Percentiles rank a stretch among this genome's conserved stretches.
Evolutionary conservation across 2,888 invertebrate species (phyloP).

Genomic region (Craniophora ligustri): DNA sequence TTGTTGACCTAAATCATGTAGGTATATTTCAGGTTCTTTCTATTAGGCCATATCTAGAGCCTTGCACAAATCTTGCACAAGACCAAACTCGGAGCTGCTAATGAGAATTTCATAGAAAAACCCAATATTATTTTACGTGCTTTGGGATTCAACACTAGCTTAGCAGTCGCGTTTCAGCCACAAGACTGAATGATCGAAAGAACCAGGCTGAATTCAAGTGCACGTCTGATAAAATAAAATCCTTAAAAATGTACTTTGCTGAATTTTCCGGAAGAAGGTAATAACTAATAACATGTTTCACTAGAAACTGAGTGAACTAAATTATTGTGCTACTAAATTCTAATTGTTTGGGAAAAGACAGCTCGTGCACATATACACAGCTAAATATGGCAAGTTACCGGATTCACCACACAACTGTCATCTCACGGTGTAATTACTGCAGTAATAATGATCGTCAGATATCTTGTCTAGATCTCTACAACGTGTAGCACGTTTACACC

Average conservation of each 20-base stretch:
- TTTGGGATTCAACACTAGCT: too few relatives aligned
- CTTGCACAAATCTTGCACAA: too few relatives aligned
- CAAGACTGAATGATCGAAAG: too few relatives aligned
- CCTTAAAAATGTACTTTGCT: conserved; percentile 24
- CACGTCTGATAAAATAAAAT: conserved; percentile 21
- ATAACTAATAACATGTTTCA: conserved; percentile 36
- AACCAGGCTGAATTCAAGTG: too few relatives aligned
- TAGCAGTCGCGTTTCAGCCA: too few relatives aligned
- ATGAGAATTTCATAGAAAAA: too few relatives aligned
- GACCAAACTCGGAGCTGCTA: too few relatives aligned
- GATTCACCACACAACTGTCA: conserved; percentile 51
- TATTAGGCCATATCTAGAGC: too few relatives aligned
- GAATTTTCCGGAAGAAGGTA: conserved; percentile 22
- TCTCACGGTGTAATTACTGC: conserved; percentile 60
- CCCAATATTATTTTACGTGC: too few relatives aligned
- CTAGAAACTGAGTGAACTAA: conserved; percentile 20
- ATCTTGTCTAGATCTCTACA: conserved; percentile 60
- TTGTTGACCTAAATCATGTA: too few relatives aligned
- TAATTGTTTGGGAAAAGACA: conserved; percentile 18
- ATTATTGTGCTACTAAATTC: conserved; percentile 26
- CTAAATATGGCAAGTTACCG: conserved; percentile 20
- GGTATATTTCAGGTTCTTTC: too few relatives aligned
- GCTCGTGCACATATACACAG: conserved; percentile 19
- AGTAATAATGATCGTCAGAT: conserved; percentile 49
- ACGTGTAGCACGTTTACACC: conserved; percentile 61